Conservation (phyloP, 2,797 vertebrate genomes). For the Picus viridis region DNA sequence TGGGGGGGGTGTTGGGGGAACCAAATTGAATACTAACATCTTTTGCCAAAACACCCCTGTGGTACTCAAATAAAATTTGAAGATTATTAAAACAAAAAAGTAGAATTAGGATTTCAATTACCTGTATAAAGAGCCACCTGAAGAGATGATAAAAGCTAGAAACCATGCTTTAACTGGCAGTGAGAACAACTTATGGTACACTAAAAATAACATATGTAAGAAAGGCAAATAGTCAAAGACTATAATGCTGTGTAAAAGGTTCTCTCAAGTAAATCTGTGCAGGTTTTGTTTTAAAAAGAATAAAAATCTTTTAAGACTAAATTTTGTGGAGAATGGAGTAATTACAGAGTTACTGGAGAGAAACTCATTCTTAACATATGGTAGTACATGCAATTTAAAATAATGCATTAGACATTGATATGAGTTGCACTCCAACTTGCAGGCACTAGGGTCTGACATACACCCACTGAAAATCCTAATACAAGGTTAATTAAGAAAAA, state of each 20-base stretch:
- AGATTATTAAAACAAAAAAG: background rate
- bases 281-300: background rate
- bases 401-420: background rate
- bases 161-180: background rate
- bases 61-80: background rate
- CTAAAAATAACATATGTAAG: background rate
- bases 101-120: background rate
- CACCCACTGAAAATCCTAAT: background rate
- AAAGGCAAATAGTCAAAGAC: background rate
- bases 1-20: too few species aligned
- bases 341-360: background rate
- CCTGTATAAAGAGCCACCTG: background rate
- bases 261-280: background rate
- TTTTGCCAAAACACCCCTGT: background rate
- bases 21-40: background rate
- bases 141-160: background rate
- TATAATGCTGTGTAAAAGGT: background rate
- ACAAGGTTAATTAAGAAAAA: background rate
- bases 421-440: background rate
- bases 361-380: background rate
- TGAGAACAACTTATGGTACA: background rate
- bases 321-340: background rate
- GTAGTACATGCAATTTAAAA: background rate
- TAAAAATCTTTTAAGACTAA: background rate
- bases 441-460: background rate